Base-by-base conservation (phyloP, 1,140 invertebrate species). In the Lerema accius region DNA sequence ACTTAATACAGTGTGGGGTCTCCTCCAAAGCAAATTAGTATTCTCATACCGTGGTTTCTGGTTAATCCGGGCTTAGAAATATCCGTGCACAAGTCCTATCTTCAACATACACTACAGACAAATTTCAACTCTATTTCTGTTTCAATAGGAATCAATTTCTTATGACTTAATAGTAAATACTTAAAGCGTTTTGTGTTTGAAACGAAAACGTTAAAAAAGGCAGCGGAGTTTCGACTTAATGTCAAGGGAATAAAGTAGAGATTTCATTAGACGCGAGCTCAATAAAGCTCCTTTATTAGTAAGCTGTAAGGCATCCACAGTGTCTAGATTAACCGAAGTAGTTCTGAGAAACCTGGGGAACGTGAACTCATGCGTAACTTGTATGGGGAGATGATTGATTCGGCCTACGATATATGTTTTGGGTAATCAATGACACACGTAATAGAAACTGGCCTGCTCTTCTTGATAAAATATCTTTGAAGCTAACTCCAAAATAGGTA, bases 1-100 rank as follows among this genome's bases (percentile, higher is more conserved):
- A 50, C 48, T 50, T 35, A 16, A 50, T 15, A 50, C 35, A 50
- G 35, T 26, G 48, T 35, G 32, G 9, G 14, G 48, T n/a, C 15
- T 45, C 16, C 19, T 50, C 48, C 28, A 10, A 35, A 50, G 13
- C 26, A 50, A 50, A 49, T 50, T 50, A 50, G 48, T 50, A 50
- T 50, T 50, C 48, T 32, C 28, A 26, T 16, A 10, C 35, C 49
- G 49, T 17, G 49, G 16, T 53, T 53, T 39, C 35, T 53, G 10
- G 49, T 53, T 53, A 53, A 53, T 53, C 49, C 49, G 49, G 49
- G 32, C 49, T 39, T 32, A 14, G 10, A 32, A 32, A 37, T 53
- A 40, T 51, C 32, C 16, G 32, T n/a, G 11, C 35, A 39, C 3
- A 19, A 53, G 32, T 35, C 10, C 11, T 51, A 50, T n/a, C 6